phyloP scores from a whole-genome alignment of 2,797 vertebrate species.

The Heterohyrax brucei region DNA sequence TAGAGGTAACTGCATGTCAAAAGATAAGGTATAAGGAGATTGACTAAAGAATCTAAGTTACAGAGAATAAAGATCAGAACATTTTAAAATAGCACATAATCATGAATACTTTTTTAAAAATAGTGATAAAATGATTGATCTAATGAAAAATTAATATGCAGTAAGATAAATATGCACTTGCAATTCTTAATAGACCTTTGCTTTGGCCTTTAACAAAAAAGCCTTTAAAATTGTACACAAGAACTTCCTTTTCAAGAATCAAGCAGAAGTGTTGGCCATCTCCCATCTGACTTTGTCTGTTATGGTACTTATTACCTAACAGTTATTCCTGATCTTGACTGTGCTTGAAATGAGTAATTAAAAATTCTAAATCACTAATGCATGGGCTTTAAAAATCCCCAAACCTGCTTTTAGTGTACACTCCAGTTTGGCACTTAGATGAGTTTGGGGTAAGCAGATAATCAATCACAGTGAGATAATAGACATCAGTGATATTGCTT shows the following conservation, averaged over 20 bases:
- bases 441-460: constrained; percentile 78
- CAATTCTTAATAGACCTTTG: not conserved
- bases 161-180: not conserved
- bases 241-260: not conserved
- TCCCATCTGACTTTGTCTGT: not conserved
- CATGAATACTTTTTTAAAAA: not conserved
- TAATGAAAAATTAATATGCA: not conserved
- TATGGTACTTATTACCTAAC: not conserved
- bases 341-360: constrained; percentile 61
- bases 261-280: not conserved
- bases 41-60: not conserved
- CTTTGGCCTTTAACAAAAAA: constrained; percentile 1
- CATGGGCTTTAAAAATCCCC: constrained; percentile 33
- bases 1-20: not conserved
- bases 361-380: constrained; percentile 56
- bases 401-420: constrained; percentile 61
- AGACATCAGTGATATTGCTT: constrained; percentile 86
- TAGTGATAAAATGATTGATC: not conserved
- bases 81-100: not conserved
- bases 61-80: not conserved
- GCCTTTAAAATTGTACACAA: not conserved
- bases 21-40: not conserved
- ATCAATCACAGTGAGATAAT: constrained; percentile 84
- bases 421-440: constrained; percentile 73
- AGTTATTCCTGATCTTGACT: constrained; percentile 31